Evolutionary conservation across 2,888 invertebrate genomes (phyloP).

Genomic region (Mesodorylaimus sp.): DNA sequence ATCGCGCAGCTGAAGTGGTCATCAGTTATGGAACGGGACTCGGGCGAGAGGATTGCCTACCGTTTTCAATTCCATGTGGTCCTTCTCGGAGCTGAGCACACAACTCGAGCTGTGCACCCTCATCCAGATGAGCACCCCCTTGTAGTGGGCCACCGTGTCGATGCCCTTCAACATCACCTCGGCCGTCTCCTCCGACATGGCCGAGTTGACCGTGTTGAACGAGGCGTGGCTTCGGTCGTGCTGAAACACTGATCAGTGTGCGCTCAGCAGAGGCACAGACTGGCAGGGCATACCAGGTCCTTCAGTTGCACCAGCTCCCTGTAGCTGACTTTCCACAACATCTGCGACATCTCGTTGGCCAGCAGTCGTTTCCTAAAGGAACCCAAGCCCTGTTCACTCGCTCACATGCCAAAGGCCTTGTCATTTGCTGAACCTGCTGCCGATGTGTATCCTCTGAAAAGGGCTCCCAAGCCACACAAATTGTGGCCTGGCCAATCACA

Average conservation of each 20-base stretch:
- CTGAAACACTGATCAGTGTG: neutral
- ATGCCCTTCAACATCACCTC: neutral
- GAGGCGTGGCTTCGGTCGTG: neutral
- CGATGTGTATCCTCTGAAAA: too few relatives aligned
- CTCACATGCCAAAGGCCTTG: too few relatives aligned
- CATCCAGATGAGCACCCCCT: neutral
- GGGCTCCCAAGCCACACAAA: too few relatives aligned
- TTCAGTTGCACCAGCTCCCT: neutral
- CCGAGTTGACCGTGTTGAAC: neutral
- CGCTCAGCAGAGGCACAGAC: neutral
- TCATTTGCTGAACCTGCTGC: too few relatives aligned
- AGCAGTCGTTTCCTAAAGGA: slow-evolving; percentile 5
- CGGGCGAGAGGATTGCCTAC: neutral
- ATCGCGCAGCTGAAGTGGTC: slow-evolving; percentile 12
- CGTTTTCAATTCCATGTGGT: slow-evolving; percentile 4
- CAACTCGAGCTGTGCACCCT: neutral
- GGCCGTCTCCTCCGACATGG: slow-evolving; percentile 2
- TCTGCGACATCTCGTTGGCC: slow-evolving; percentile 8
- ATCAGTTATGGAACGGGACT: neutral
- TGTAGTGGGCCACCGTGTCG: slow-evolving; percentile 1
- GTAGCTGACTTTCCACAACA: slow-evolving; percentile 8
- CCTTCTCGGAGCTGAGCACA: neutral
- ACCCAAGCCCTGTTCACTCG: too few relatives aligned
- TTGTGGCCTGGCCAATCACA: too few relatives aligned
- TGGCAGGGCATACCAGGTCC: too few relatives aligned